These are phyloP conservation scores for Dascillus cervinus DNA, from an alignment of 2,888 invertebrate species.

Conservation along the genomic window DNA sequence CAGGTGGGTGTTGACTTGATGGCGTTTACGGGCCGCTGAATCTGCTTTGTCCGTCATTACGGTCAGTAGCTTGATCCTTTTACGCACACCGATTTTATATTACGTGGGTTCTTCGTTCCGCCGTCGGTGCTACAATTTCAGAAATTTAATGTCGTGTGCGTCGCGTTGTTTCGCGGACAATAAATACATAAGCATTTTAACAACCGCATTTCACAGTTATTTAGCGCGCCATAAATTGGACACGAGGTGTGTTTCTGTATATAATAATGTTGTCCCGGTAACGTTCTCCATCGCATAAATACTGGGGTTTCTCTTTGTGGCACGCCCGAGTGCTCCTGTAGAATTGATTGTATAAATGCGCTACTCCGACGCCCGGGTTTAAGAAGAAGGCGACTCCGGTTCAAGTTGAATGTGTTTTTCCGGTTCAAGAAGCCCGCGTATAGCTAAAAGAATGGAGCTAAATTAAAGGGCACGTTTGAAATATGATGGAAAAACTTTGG, in stretches of 20 bases:
- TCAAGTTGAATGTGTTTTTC: constrained; percentile 24
- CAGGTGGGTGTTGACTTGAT: constrained; percentile 12
- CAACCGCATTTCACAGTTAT: constrained; percentile 8
- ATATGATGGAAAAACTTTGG: constrained; percentile 33
- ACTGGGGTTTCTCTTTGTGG: constrained; percentile 10
- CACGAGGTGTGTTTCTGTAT: constrained; percentile 6
- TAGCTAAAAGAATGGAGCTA: constrained; percentile 26
- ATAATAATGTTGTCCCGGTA: constrained; percentile 8
- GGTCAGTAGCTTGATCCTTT: constrained; percentile 16
- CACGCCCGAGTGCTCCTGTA: constrained; percentile 7
- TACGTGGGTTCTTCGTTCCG: constrained; percentile 5
- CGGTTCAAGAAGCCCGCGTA: constrained; percentile 20
- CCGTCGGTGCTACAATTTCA: constrained; percentile 1
- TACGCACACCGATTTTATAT: constrained; percentile 8
- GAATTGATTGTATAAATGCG: constrained; percentile 14
- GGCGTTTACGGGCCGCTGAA: constrained; percentile 9
- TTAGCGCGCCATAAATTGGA: constrained; percentile 6
- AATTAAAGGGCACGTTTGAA: constrained; percentile 29
- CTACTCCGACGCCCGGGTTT: constrained; percentile 8
- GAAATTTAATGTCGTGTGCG: constrained; percentile 1
- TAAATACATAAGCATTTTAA: constrained; percentile 7
- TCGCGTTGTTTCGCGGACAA: constrained; percentile 7
- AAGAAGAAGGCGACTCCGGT: constrained; percentile 9
- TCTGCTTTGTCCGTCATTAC: constrained; percentile 12
- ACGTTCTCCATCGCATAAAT: constrained; percentile 6